A percentile compares a stretch with the other conserved stretches of the same genome.
These are phyloP conservation scores for Gymnosoma rotundatum DNA, from an alignment of 2,888 invertebrate genomes.

Conservation along the genomic window DNA sequence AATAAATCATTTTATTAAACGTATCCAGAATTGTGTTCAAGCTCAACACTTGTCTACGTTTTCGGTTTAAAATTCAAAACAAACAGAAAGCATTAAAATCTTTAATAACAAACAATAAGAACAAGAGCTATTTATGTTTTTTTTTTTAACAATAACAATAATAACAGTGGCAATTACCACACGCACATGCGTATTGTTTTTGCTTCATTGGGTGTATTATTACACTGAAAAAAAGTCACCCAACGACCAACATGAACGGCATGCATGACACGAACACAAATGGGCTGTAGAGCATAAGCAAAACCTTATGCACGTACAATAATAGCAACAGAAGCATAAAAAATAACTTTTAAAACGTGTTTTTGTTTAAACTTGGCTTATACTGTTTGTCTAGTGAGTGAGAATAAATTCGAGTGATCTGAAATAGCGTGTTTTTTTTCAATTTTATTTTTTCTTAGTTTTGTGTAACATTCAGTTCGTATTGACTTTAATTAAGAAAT, in stretches of 20 bases:
- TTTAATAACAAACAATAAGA: slow-evolving; percentile 34
- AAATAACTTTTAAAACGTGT: slow-evolving; percentile 31
- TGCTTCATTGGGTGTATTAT: not conserved
- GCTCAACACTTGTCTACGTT: not conserved
- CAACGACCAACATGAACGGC: slow-evolving; percentile 35
- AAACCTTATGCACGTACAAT: slow-evolving; percentile 52
- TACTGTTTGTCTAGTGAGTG: not conserved
- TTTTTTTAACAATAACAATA: slow-evolving; percentile 25
- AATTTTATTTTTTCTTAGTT: slow-evolving; percentile 1
- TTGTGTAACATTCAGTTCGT: slow-evolving; percentile 1
- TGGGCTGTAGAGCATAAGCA: slow-evolving; percentile 44
- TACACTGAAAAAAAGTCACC: slow-evolving; percentile 42
- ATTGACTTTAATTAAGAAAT: slow-evolving; percentile 26
- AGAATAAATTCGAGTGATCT: not conserved
- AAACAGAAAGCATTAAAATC: not conserved
- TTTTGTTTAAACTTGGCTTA: slow-evolving; percentile 32
- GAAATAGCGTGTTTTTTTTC: not conserved
- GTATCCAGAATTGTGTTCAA: not conserved
- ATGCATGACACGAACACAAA: slow-evolving; percentile 57
- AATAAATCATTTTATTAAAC: not conserved
- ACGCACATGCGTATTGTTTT: slow-evolving; percentile 26
- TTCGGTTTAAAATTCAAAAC: slow-evolving; percentile 27
- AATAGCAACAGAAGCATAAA: not conserved
- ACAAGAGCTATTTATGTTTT: slow-evolving; percentile 9
- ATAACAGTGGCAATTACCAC: slow-evolving; percentile 38